Percentiles rank a stretch among this genome's conserved stretches.
Evolutionary conservation across 2,888 invertebrate species (phyloP).

Genomic region (Philopedon plagiatum): DNA sequence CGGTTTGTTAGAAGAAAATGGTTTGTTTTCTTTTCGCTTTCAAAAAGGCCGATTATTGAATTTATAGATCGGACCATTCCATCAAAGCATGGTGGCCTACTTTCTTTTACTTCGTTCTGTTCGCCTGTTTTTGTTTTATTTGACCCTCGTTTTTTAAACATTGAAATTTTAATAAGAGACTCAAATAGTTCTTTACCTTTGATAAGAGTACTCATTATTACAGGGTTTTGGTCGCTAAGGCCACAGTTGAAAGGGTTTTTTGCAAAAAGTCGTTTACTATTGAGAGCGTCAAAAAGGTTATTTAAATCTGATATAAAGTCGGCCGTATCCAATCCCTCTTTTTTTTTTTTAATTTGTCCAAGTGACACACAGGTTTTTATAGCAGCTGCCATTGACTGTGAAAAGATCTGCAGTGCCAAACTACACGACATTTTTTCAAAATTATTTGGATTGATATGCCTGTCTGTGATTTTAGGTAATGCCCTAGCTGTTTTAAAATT

Average conservation of each 20-base stretch:
- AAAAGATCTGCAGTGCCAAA: no score
- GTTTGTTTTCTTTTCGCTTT: neutral
- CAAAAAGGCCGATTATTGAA: neutral
- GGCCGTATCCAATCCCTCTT: no score
- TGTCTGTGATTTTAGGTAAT: no score
- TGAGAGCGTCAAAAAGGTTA: no score
- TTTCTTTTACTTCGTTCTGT: neutral
- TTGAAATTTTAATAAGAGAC: constrained; percentile 1
- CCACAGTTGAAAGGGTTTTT: neutral
- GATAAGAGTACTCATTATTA: constrained; percentile 6
- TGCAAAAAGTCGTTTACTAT: no score
- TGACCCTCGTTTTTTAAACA: neutral
- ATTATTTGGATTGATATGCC: no score
- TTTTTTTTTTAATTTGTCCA: neutral
- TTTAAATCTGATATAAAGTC: no score
- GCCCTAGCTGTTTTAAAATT: no score
- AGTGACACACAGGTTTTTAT: neutral
- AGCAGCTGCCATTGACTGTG: no score
- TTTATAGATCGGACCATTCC: neutral
- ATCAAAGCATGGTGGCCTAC: constrained; percentile 7
- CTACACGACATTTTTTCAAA: no score
- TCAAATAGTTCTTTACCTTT: constrained; percentile 1
- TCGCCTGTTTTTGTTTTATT: neutral
- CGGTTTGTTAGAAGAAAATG: neutral
- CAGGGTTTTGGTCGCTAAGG: neutral